phyloP scores from a whole-genome alignment of 2,888 invertebrate genomes.

The Allolobophora icterica region DNA sequence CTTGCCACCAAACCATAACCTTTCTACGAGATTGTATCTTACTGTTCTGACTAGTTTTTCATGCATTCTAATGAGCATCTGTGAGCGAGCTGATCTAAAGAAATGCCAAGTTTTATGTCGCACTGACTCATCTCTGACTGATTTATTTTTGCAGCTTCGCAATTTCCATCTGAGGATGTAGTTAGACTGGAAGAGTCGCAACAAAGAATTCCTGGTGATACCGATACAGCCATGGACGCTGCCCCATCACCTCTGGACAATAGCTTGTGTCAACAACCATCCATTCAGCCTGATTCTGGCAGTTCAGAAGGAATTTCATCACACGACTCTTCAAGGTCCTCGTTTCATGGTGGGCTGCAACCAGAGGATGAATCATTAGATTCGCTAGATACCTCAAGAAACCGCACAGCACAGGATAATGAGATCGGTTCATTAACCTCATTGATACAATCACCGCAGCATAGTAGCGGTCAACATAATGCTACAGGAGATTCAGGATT shows the following conservation, averaged over 20 bases:
- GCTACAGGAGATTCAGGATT: background rate
- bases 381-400: background rate
- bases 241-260: background rate
- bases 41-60: no score
- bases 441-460: background rate
- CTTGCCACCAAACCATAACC: no score
- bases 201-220: background rate
- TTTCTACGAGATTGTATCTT: no score
- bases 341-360: background rate
- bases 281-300: background rate
- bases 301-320: background rate
- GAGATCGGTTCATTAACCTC: background rate
- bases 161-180: conserved; percentile 6
- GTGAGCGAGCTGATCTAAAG: no score
- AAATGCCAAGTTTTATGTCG: no score
- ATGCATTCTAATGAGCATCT: no score
- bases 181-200: background rate
- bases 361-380: no score
- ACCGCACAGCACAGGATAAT: background rate
- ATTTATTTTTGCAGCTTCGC: background rate
- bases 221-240: background rate
- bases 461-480: background rate
- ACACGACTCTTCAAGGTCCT: background rate
- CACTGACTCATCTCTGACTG: background rate
- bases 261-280: background rate